Evolutionary conservation across 2,797 vertebrate species (phyloP).

Genomic region (Pseudocheirus occidentalis): DNA sequence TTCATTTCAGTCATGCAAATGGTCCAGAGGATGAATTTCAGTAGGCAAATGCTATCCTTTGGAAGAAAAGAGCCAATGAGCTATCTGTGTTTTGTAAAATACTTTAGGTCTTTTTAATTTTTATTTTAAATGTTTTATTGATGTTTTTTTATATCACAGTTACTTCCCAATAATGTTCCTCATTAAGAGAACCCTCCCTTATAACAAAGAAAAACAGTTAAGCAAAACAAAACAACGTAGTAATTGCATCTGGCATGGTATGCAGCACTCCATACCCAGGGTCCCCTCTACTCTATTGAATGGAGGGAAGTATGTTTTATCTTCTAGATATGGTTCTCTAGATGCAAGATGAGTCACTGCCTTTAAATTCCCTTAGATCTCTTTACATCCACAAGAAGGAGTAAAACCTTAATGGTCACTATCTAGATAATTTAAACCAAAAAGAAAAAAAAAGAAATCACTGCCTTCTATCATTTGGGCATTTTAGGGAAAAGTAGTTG

Average conservation of each 20-base stretch:
- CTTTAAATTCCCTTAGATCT: not conserved
- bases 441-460: not conserved
- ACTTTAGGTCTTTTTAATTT: constrained; percentile 7
- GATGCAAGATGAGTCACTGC: not conserved
- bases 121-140: not conserved
- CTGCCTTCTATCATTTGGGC: constrained; percentile 31
- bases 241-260: not conserved
- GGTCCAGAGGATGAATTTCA: constrained; percentile 26
- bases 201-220: not conserved
- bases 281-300: not conserved
- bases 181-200: not conserved
- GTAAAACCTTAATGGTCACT: not conserved
- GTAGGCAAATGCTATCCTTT: constrained; percentile 24
- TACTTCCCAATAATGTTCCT: not conserved
- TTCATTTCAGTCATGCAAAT: constrained; percentile 7
- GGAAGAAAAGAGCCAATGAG: constrained; percentile 2
- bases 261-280: not conserved
- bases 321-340: not conserved
- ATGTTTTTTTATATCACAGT: not conserved
- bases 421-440: constrained; percentile 24
- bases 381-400: not conserved
- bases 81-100: not conserved
- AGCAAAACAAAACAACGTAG: not conserved
- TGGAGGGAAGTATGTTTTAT: not conserved
- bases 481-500: constrained; percentile 17